These are phyloP conservation scores for Microtus montanus DNA, from an alignment of 2,113 vertebrate species.

Conservation along the genomic window DNA sequence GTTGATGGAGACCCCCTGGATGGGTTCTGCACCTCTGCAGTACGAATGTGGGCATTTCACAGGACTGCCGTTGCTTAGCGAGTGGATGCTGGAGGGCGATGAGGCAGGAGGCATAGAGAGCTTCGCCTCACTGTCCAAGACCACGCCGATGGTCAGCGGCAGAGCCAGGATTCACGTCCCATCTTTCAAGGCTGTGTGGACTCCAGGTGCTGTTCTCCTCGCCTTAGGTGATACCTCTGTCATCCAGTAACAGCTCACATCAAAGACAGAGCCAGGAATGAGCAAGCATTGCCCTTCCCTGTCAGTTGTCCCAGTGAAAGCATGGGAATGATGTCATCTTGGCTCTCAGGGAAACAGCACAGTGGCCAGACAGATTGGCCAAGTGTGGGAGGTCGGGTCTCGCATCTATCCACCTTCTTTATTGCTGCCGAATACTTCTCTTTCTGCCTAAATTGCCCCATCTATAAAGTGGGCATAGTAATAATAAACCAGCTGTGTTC, in stretches of 20 bases:
- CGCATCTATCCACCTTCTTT: not conserved
- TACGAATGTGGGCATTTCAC: not conserved
- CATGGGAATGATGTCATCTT: not conserved
- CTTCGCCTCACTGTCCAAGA: not conserved
- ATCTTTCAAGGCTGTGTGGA: not conserved
- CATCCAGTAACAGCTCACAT: not conserved
- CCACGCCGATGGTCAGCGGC: not conserved
- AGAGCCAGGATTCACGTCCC: not conserved
- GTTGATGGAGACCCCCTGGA: not conserved
- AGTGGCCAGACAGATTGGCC: too few species aligned
- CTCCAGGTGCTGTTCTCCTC: not conserved
- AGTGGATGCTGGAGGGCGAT: not conserved
- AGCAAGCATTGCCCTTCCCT: not conserved
- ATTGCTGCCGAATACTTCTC: not conserved
- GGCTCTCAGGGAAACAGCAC: not conserved
- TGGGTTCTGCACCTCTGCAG: not conserved
- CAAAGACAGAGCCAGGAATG: not conserved
- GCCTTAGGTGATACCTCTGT: not conserved
- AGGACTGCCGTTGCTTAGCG: not conserved
- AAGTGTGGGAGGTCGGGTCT: not conserved
- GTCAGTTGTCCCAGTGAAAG: not conserved
- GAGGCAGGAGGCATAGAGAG: not conserved
- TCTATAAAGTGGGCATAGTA: not conserved
- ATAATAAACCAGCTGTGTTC: not conserved
- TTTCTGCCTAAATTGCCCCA: not conserved